phyloP scores from a whole-genome alignment of 2,113 vertebrate species.

The Eudyptes chrysolophus region DNA sequence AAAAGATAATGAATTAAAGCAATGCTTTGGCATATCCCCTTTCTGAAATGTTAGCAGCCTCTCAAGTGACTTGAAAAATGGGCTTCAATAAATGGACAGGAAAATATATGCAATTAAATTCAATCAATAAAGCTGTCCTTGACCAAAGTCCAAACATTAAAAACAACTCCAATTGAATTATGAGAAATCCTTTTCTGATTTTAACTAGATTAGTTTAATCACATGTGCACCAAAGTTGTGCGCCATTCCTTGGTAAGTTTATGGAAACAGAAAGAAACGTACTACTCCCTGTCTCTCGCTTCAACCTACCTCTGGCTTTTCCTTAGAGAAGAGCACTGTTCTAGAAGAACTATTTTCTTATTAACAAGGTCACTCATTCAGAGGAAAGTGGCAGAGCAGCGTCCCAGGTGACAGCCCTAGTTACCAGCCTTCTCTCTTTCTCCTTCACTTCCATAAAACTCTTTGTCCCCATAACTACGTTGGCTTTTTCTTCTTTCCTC shows the following conservation, averaged over 20 bases:
- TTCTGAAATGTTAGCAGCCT: constrained; percentile 78
- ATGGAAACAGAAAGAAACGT: neutral
- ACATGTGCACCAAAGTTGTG: constrained; percentile 5
- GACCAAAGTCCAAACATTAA: constrained; percentile 75
- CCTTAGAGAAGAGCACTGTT: neutral
- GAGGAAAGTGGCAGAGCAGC: neutral
- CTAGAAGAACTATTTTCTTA: neutral
- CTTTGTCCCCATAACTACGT: neutral
- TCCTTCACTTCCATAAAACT: neutral
- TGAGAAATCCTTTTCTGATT: constrained; percentile 73
- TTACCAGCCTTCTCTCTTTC: neutral
- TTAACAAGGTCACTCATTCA: neutral
- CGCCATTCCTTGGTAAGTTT: constrained; percentile 39
- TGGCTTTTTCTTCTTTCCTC: neutral
- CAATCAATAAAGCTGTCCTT: constrained; percentile 78
- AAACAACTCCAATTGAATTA: constrained; percentile 75
- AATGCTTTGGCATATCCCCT: constrained; percentile 74
- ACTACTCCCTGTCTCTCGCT: neutral
- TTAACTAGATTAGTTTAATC: constrained; percentile 73
- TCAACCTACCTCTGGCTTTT: neutral
- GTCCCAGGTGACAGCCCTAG: neutral
- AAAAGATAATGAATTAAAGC: constrained; percentile 84
- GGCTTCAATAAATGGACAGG: constrained; percentile 72
- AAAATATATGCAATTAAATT: constrained; percentile 80
- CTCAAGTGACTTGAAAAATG: constrained; percentile 76